Percentiles rank a stretch among this genome's conserved stretches.
Conservation (phyloP, 2,888 invertebrate genomes). For the Melinaea marsaeus region DNA sequence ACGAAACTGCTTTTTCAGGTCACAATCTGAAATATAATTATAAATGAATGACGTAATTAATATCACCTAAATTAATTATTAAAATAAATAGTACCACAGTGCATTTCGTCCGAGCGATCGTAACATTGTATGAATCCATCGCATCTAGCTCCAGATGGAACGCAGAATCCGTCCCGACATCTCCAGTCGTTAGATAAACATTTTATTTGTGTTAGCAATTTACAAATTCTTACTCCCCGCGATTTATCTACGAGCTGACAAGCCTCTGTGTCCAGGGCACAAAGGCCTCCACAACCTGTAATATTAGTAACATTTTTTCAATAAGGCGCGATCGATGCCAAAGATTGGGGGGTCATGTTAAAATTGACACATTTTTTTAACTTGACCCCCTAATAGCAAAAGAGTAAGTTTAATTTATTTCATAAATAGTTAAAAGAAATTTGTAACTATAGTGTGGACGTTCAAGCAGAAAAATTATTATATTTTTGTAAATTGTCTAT, state of each 20-base stretch:
- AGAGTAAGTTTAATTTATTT: too few relatives aligned
- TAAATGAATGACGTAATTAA: too few relatives aligned
- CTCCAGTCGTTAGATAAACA: conserved; percentile 83
- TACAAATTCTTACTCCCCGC: conserved; percentile 74
- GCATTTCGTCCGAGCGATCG: conserved; percentile 84
- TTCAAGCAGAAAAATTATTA: too few relatives aligned
- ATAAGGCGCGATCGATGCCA: conserved; percentile 1
- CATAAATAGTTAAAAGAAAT: too few relatives aligned
- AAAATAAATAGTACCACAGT: conserved; percentile 78
- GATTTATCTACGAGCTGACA: conserved; percentile 79
- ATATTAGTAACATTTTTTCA: conserved; percentile 9
- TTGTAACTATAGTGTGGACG: too few relatives aligned
- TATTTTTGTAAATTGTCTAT: too few relatives aligned
- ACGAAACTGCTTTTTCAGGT: conserved; percentile 82
- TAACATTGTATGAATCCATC: conserved; percentile 86
- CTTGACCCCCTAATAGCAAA: too few relatives aligned
- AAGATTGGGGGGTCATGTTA: too few relatives aligned
- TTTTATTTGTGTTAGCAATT: conserved; percentile 76
- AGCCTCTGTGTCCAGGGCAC: conserved; percentile 80
- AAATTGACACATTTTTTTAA: too few relatives aligned
- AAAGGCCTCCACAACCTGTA: conserved; percentile 81
- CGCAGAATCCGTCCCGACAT: conserved; percentile 84
- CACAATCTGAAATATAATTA: conserved; percentile 73
- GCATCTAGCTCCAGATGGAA: conserved; percentile 80
- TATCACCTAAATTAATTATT: not conserved